Evolutionary conservation across 1,140 invertebrate genomes (phyloP).

Genomic region (Calliphora vicina): DNA sequence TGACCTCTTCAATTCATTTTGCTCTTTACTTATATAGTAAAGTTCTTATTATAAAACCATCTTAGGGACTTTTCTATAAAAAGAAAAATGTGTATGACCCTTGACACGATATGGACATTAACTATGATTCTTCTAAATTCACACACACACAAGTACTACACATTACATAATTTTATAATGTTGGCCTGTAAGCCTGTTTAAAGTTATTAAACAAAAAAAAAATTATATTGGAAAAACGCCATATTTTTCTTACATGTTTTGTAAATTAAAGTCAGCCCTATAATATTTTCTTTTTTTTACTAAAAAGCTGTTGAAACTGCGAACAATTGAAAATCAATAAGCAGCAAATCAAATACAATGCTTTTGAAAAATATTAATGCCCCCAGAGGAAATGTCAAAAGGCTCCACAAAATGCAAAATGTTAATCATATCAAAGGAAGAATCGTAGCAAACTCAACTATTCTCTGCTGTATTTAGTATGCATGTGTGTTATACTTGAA

Average conservation of each 20-base stretch:
- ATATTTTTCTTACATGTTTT: no score
- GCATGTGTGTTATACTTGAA: no score
- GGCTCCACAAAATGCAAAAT: neutral
- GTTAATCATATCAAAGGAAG: neutral
- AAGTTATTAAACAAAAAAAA: no score
- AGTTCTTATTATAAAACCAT: neutral
- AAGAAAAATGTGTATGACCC: constrained; percentile 24
- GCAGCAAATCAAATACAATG: neutral
- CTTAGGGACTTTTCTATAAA: neutral
- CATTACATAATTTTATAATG: no score
- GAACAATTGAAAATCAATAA: constrained; percentile 25
- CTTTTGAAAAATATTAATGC: neutral
- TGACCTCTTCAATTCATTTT: constrained; percentile 24
- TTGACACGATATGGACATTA: constrained; percentile 9
- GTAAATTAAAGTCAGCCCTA: no score
- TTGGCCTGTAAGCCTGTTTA: no score
- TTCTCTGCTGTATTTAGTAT: no score
- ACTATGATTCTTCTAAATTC: neutral
- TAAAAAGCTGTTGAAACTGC: neutral
- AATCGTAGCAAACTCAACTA: no score
- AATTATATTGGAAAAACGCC: no score
- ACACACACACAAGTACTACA: no score
- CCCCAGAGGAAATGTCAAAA: neutral
- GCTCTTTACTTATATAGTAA: constrained; percentile 6
- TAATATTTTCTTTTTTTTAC: no score